phyloP scores from a whole-genome alignment of 2,888 invertebrate species.

The Neria commutata region DNA sequence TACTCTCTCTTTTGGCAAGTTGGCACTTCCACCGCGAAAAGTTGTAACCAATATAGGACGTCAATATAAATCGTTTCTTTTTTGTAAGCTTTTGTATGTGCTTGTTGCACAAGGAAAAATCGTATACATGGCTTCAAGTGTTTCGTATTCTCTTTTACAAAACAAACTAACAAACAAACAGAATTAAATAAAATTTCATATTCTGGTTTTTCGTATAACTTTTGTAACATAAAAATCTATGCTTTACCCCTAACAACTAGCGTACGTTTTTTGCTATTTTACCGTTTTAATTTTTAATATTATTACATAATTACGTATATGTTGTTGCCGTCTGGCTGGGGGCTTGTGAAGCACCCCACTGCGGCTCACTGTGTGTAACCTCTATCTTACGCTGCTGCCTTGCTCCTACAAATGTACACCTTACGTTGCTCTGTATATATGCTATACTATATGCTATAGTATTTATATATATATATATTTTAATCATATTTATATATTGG shows the following conservation, averaged over 20 bases:
- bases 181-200: neutral
- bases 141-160: neutral
- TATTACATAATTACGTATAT: slow-evolving; percentile 18
- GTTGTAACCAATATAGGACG: slow-evolving; percentile 33
- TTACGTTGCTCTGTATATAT: neutral
- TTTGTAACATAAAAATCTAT: neutral
- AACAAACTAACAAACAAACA: neutral
- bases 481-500: neutral
- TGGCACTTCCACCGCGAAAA: slow-evolving; percentile 26
- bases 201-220: neutral
- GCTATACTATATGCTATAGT: neutral
- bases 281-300: slow-evolving; percentile 7
- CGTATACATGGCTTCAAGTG: slow-evolving; percentile 15
- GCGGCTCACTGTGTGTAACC: too few species aligned
- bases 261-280: neutral
- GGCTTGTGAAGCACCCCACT: neutral
- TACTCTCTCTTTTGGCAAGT: slow-evolving; percentile 35
- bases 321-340: neutral
- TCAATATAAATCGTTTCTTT: slow-evolving; percentile 19
- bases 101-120: slow-evolving; percentile 7
- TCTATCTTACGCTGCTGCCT: neutral
- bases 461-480: neutral
- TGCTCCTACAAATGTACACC: too few species aligned
- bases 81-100: slow-evolving; percentile 12
- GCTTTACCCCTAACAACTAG: neutral